Evolutionary conservation across 2,888 invertebrate genomes (phyloP).

Genomic region (Lochmaea crataegi): DNA sequence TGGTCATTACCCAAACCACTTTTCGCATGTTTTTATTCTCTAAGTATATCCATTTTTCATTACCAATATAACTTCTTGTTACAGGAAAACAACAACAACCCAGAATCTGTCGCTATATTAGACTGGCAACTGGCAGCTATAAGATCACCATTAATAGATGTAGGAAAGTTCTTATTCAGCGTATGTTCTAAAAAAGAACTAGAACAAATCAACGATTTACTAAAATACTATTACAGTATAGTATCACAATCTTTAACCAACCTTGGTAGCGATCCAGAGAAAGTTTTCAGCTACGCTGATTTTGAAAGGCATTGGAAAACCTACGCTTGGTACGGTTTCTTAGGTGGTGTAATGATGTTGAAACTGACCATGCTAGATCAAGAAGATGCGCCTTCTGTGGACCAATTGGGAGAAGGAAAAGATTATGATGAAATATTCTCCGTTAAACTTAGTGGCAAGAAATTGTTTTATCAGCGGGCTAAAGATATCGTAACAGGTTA

Average conservation of each 20-base stretch:
- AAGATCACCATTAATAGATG: conserved; percentile 9
- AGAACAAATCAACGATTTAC: not conserved
- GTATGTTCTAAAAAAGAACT: not conserved
- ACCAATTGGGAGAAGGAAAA: not conserved
- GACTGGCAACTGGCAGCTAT: conserved; percentile 17
- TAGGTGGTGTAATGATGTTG: conserved; percentile 4
- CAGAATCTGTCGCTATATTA: not conserved
- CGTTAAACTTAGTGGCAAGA: not conserved
- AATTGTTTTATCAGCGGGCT: not conserved
- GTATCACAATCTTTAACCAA: not conserved
- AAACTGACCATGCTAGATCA: not conserved
- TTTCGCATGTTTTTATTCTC: too few species aligned
- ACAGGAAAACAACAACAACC: conserved; percentile 1
- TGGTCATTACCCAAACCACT: too few species aligned
- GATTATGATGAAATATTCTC: not conserved
- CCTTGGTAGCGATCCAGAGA: conserved; percentile 21
- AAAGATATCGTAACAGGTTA: not conserved
- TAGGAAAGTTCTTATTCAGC: not conserved
- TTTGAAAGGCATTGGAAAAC: conserved; percentile 20
- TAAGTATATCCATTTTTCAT: too few species aligned
- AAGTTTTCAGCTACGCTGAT: conserved; percentile 9
- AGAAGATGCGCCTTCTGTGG: not conserved
- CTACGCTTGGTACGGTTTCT: not conserved
- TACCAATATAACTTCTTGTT: not conserved
- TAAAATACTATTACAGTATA: not conserved